phyloP scores from a whole-genome alignment of 2,113 vertebrate genomes.

The Genyomyrus donnyi region DNA sequence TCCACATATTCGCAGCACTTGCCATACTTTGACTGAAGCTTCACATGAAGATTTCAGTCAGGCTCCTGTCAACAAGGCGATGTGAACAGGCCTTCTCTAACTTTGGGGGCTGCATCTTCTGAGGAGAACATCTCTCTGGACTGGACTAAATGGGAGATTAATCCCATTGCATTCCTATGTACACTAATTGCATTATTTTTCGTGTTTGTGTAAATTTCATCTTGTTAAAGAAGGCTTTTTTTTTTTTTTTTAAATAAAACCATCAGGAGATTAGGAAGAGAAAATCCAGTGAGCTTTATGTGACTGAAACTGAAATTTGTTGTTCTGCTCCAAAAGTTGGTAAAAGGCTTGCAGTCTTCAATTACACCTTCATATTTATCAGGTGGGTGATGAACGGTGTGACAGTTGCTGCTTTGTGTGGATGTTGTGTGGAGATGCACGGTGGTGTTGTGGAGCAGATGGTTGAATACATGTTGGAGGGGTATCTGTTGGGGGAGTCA shows the following conservation, averaged over 20 bases:
- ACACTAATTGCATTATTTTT: not conserved
- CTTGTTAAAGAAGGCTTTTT: not conserved
- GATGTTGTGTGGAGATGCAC: not conserved
- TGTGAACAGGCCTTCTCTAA: not conserved
- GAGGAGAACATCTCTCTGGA: not conserved
- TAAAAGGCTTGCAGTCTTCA: not conserved
- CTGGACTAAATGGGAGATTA: not conserved
- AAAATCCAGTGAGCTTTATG: not conserved
- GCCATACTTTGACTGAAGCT: not conserved
- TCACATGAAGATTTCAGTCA: not conserved
- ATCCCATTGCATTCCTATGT: not conserved
- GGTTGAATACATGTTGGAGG: not conserved
- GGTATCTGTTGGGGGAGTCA: not conserved
- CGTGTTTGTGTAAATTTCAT: not conserved
- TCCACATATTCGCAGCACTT: not conserved
- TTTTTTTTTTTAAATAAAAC: not conserved
- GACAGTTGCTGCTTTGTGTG: not conserved
- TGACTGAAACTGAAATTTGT: not conserved
- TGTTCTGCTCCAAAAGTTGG: not conserved
- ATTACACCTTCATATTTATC: not conserved
- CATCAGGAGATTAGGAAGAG: not conserved
- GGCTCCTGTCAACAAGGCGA: not conserved
- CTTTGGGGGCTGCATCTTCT: not conserved
- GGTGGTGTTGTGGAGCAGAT: not conserved
- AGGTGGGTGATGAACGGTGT: not conserved